Conservation (phyloP, 2,113 vertebrate species). For the Mola mola region DNA sequence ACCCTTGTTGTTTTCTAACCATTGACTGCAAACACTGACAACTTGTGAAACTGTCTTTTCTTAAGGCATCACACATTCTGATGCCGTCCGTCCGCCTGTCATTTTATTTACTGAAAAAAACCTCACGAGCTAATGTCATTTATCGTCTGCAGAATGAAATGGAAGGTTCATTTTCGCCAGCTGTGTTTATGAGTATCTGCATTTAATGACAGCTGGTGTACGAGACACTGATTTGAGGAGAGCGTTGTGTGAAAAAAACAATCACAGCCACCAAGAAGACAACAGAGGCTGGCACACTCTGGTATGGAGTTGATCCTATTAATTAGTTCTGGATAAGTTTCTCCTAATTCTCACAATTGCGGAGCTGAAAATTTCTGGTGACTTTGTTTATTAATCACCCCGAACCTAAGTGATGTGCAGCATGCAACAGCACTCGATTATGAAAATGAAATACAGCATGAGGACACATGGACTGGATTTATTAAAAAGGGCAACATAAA, state of each 20-base stretch:
- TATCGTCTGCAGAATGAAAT: background rate
- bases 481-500: no score
- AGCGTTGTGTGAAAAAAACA: slow-evolving; percentile 30
- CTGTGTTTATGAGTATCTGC: slow-evolving; percentile 1
- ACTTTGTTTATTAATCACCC: no score
- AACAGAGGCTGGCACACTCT: slow-evolving; percentile 20
- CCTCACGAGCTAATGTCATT: background rate
- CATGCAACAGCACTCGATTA: no score
- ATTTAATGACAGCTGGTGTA: slow-evolving; percentile 24
- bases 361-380: no score
- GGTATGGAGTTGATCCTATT: slow-evolving; percentile 46
- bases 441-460: no score
- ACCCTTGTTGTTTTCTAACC: background rate
- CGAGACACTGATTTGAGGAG: slow-evolving; percentile 50
- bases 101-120: slow-evolving; percentile 2
- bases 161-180: slow-evolving; percentile 9
- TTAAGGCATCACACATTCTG: no score
- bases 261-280: slow-evolving; percentile 46
- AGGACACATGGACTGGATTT: no score
- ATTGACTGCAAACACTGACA: background rate
- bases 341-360: no score
- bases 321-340: no score
- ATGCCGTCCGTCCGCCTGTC: background rate
- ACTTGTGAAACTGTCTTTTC: background rate
- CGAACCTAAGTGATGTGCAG: no score